Evolutionary conservation across 2,113 vertebrate genomes (phyloP).

Genomic region (Thermophis baileyi): DNA sequence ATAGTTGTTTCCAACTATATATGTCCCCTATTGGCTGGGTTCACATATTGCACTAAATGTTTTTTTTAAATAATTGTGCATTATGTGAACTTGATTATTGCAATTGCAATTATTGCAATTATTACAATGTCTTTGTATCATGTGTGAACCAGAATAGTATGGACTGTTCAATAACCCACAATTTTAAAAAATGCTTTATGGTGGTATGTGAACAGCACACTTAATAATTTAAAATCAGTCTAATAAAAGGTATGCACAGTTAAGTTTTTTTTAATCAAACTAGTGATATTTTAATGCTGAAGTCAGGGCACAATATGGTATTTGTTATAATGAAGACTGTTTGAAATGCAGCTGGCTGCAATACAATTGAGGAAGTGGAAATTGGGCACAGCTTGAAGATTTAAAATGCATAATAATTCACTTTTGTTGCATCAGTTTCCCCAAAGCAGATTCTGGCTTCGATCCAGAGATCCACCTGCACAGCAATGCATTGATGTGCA

Average conservation of each 20-base stretch:
- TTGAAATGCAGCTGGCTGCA: background rate
- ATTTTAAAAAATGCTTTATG: background rate
- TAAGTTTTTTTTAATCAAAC: background rate
- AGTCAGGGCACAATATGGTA: background rate
- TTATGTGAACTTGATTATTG: background rate
- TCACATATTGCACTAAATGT: background rate
- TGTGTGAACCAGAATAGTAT: background rate
- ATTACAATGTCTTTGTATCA: background rate
- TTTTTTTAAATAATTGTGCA: background rate
- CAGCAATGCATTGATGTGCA: background rate
- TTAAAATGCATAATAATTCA: constrained; percentile 53
- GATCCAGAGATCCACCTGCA: background rate
- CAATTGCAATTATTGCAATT: background rate
- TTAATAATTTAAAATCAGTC: background rate
- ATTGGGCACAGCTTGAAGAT: constrained; percentile 48
- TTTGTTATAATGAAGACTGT: background rate
- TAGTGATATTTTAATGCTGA: background rate
- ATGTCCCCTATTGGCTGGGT: background rate
- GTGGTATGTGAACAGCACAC: background rate
- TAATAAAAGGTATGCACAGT: background rate
- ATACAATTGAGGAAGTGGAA: constrained; percentile 32
- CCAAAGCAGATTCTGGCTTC: constrained; percentile 23
- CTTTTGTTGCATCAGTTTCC: constrained; percentile 41
- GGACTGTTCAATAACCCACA: background rate
- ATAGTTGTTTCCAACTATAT: background rate